Base-by-base conservation (phyloP, 2,797 vertebrate genomes). In the Microhierax caerulescens region DNA sequence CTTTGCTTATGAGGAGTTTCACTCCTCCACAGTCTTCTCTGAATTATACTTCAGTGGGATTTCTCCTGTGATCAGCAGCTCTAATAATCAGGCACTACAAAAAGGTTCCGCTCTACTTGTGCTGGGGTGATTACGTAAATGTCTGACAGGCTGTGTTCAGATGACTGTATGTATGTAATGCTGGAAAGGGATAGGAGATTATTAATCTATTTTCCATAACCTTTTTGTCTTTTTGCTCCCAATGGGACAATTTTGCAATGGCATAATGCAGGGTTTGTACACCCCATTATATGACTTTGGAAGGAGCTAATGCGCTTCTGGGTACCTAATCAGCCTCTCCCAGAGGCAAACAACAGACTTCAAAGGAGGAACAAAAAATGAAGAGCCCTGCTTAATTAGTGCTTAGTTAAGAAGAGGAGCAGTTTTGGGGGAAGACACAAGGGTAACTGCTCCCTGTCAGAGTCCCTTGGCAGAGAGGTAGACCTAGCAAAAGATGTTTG, bases 361-460 rank as follows among this genome's bases (percentile, higher is more conserved):
- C 92, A 95, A 96, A 96, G 86, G 28, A 89, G 39, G 68, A 83
- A 82, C 61, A 86, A 80, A 91, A 90, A 94, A 91, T 48, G 64
- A 89, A 95, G 59, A 93, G 80, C 43, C 74, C n/a, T 85, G 88
- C 88, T 94, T 97, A 96, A 96, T 95, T 96, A 96, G 91, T n/a
- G 56, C 75, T 85, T 37, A 56, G 88, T 79, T 88, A 85, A 77
- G 61, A 65, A 81, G 48, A 81, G 41, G 22, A 87, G 78, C 72
- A 93, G 78, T 77, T 78, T 87, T 91, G 34, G 41, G 37, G 27
- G 53, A 91, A 90, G 72, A 79, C 72, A 85, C 47, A 85, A 64
- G 63, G 86, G 69, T 57, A 93, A 83, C 22, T 59, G 92, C 90
- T 94, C 30, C 39, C 83, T 53, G 18, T 54, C 69, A 43, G 30